These are phyloP conservation scores for Pachyuromys duprasi DNA, from an alignment of 2,797 vertebrate species.

Conservation along the genomic window DNA sequence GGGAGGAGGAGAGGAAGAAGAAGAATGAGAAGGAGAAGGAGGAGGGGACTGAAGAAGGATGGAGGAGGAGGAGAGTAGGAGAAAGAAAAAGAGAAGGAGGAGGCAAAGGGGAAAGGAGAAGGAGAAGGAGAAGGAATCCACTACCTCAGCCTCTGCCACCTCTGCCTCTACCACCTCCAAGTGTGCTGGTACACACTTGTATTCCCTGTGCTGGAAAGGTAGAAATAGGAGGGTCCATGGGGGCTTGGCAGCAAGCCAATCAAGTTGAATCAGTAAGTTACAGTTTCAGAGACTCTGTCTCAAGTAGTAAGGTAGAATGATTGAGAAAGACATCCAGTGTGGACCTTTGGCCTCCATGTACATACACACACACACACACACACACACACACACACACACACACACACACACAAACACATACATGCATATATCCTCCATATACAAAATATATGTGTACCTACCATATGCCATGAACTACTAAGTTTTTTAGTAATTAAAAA, in stretches of 20 bases:
- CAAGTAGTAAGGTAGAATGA: neutral
- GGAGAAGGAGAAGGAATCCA: neutral
- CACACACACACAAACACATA: neutral
- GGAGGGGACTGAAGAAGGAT: neutral
- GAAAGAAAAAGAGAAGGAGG: fast-evolving
- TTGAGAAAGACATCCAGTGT: neutral
- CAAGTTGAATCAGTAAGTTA: neutral
- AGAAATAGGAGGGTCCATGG: neutral
- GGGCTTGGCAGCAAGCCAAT: neutral
- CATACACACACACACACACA: neutral
- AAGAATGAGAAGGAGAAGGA: neutral
- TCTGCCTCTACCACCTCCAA: no score
- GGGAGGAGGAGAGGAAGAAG: neutral
- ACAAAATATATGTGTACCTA: neutral
- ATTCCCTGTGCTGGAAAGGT: neutral
- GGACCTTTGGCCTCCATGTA: neutral
- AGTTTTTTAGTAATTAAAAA: neutral
- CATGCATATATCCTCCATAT: neutral
- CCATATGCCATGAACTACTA: neutral
- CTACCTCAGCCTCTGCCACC: no score
- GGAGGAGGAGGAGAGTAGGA: fast-evolving
- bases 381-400: neutral
- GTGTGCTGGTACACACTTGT: neutral
- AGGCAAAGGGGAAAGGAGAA: fast-evolving
- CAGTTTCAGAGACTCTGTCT: neutral